Evolutionary conservation across 2,797 vertebrate genomes (phyloP), one percentile per base, ranked within the genome.

Genomic region (Chrosomus eos): DNA sequence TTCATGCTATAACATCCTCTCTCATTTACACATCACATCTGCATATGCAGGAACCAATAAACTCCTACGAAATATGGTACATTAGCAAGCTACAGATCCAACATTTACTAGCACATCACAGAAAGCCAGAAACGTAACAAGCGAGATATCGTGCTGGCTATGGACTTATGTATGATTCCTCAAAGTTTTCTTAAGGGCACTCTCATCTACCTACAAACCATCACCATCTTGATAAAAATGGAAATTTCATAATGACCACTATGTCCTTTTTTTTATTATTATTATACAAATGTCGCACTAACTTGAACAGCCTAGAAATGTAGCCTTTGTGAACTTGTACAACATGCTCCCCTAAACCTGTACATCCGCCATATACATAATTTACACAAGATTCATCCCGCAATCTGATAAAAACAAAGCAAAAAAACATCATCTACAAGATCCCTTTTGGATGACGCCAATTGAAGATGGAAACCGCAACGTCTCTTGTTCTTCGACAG

Each of bases 241-340:
- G 89, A 91, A 92, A 91, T 94, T 93, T 95, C 77, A 80, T 83
- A 53, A 94, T 94, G 93, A 93, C 81, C 60, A 51, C 93, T 93
- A 93, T 95, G 94, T 81, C 86, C 90, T 95, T 95, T 31, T 64
- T 62, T n/a, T 58, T 1, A 0, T 58, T 5, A n/a, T n/a, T n/a
- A n/a, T 60, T 95, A 92, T 95, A 95, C 95, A 95, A 91, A 95
- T 94, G 93, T 91, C 93, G 92, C 92, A 94, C 94, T 94, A 94
- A 92, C 93, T 89, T 94, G n/a, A 62, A 28, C 60, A 94, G 93
- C 93, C 93, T 38, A 75, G 73, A 91, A 94, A 94, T 58, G 28
- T 81, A 94, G 93, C 91, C 93, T 93, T 92, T 90, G 93, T 92
- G 90, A 83, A 93, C 90, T 91, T 92, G 92, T 94, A 86, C 93